Evolutionary conservation across 2,888 invertebrate species (phyloP), one percentile per base, ranked within the genome.

Genomic region (Tortrix viridana): DNA sequence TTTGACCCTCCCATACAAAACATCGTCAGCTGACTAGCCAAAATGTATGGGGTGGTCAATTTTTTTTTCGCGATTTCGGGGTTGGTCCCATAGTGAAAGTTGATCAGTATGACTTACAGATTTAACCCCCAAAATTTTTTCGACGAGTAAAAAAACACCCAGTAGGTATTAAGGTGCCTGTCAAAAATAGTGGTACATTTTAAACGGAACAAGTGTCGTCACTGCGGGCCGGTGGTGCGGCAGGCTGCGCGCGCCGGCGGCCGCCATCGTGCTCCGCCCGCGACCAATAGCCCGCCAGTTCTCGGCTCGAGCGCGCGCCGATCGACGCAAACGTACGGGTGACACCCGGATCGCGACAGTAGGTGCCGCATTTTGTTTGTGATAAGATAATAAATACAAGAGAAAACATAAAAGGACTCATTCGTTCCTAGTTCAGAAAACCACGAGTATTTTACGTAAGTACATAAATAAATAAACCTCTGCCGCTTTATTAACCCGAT

Each of bases 271-370:
- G 81, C 23, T 16, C 14, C 48, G 49, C 32, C 57, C 44, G 20
- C 32, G 57, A 38, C 88, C 85, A 86, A 86, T 88, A 83, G 69
- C 77, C 75, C 81, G 74, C 77, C 73, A 78, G 77, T 71, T 78
- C 75, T 71, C 76, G 76, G 71, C 76, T 77, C 83, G 76, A 82
- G 82, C 86, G 86, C 85, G 84, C 82, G 81, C 70, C 72, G 74
- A 85, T 88, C 82, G 89, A 88, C 85, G 82, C 80, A 69, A 72
- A 74, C 74, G 73, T 73, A 77, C 78, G 76, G 77, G 78, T 69
- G 65, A 69, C 63, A 68, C 67, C 62, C 62, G 56, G 46, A 62
- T 50, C 49, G 50, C 44, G 38, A 63, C 47, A 47, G 52, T n/a
- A n/a, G n/a, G n/a, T 57, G 56, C 46, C 38, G 56, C 32, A 53